phyloP scores from a whole-genome alignment of 1,140 invertebrate genomes.

The Chymomyza costata region DNA sequence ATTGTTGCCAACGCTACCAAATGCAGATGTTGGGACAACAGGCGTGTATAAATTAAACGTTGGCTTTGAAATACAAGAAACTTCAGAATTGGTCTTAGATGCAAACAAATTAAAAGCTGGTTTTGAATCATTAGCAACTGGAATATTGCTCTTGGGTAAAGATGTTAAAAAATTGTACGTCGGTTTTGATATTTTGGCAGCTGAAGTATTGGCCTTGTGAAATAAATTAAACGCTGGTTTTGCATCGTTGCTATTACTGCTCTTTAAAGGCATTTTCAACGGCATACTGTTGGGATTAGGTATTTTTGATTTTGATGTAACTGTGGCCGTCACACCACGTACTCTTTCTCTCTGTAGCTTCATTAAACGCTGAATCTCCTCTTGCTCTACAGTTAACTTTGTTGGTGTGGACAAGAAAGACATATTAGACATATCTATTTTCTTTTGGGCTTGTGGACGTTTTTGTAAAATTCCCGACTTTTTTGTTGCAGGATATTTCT shows the following conservation, averaged over 20 bases:
- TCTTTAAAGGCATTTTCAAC: neutral
- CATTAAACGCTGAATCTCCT: neutral
- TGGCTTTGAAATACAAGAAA: neutral
- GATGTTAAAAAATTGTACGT: neutral
- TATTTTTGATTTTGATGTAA: too few species aligned
- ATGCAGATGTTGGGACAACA: neutral
- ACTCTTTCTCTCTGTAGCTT: conserved; percentile 8
- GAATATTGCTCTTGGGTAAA: neutral
- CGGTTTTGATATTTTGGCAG: neutral
- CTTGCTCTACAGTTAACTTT: neutral
- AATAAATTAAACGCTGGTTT: conserved; percentile 32
- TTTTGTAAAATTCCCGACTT: neutral
- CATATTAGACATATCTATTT: conserved; percentile 19
- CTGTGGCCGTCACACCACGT: too few species aligned
- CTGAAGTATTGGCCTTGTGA: too few species aligned
- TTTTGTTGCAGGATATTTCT: neutral
- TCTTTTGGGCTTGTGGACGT: conserved; percentile 21
- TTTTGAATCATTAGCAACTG: too few species aligned
- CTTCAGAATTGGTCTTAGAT: neutral
- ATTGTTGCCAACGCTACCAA: neutral
- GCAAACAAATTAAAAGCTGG: conserved; percentile 31
- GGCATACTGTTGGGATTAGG: too few species aligned
- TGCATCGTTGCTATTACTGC: neutral
- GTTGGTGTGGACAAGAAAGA: neutral
- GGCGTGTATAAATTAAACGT: conserved; percentile 17